phyloP scores from a whole-genome alignment of 2,113 vertebrate species.

The Thryonomys swinderianus region DNA sequence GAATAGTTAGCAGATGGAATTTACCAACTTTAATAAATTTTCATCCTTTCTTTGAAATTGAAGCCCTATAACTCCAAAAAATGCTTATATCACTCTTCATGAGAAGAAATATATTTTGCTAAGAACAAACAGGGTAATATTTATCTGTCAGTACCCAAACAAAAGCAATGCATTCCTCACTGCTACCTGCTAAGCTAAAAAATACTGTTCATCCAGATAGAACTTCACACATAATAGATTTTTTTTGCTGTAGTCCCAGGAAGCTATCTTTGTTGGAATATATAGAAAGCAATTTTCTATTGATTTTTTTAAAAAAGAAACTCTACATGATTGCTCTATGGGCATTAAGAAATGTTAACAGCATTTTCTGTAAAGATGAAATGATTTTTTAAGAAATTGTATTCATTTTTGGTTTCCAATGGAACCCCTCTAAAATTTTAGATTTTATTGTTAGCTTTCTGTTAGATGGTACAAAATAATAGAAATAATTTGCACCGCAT shows the following conservation, averaged over 20 bases:
- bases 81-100: background rate
- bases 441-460: background rate
- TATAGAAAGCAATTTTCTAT: slow-evolving; percentile 29
- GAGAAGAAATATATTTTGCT: background rate
- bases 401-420: slow-evolving; percentile 8
- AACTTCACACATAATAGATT: background rate
- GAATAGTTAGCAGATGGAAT: background rate
- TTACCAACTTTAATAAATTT: background rate
- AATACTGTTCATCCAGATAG: background rate
- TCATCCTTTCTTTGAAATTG: background rate
- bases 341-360: slow-evolving; percentile 17
- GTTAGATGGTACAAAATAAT: background rate
- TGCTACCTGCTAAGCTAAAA: background rate
- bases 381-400: slow-evolving; percentile 16
- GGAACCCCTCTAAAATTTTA: background rate
- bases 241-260: background rate
- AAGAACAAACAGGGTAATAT: background rate
- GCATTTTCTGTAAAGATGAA: slow-evolving; percentile 20
- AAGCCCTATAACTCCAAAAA: background rate
- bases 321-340: background rate
- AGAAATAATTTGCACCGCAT: background rate
- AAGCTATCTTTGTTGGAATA: slow-evolving; percentile 39
- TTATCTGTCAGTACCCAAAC: background rate
- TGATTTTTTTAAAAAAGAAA: slow-evolving; percentile 9
- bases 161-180: slow-evolving; percentile 28